Base-by-base conservation (phyloP, 2,888 invertebrate genomes). In the Pyrochroa serraticornis region DNA sequence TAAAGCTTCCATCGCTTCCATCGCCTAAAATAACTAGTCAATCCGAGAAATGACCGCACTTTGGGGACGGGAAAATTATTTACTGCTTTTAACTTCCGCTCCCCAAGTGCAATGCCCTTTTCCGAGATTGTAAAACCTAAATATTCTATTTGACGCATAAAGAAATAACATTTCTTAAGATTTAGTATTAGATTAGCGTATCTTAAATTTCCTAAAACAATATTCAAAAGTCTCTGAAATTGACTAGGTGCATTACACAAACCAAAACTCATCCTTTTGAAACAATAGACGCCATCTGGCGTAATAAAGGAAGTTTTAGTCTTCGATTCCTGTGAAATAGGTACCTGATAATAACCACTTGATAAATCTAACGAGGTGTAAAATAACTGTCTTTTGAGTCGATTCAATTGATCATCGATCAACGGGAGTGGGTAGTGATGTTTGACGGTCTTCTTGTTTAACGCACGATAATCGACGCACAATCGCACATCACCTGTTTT, bases 21-120 rank as follows among this genome's bases (percentile, higher is more conserved):
- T n/a, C n/a, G n/a, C n/a, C 58, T 42, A 30, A 60, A 60, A 22
- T 58, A 60, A 13, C 53, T 45, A 10, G 58, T 39, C 12, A 60
- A 49, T 3, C 53, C 60, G 7, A 60, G 10, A 53, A 60, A 60
- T 12, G 30, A 31, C n/a, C 58, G 30, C 3, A 53, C 43, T 10
- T 14, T 56, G 6, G 55, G 50, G 10, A 30, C 35, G 2, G 46
- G 41, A 46, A 39, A 44, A 7, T 60, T 37, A 12, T 37, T 13
- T n/a, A 60, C 34, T 22, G 48, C 45, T 12, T 30, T 43, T n/a
- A 37, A 9, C 9, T 58, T 58, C 7, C 38, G 14, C 7, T 7
- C 46, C 10, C 47, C 60, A 2, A 52, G 57, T 42, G 14, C 30
- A 48, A 52, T 58, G 13, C 56, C 48, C 7, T 38, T 31, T 9